Evolutionary conservation across 2,797 vertebrate genomes (phyloP).

Genomic region (Vireo griseus): DNA sequence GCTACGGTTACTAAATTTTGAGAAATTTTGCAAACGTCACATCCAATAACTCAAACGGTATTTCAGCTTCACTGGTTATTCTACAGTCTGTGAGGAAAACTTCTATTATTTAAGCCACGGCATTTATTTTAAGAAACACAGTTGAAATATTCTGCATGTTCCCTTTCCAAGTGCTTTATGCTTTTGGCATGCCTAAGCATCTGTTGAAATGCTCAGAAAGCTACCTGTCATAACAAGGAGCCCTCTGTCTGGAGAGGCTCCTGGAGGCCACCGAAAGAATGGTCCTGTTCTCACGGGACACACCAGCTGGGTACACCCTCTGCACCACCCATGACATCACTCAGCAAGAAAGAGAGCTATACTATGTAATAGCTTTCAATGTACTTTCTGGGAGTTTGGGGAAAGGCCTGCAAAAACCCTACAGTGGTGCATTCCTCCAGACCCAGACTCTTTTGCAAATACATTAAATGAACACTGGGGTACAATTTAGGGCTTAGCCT

Average conservation of each 20-base stretch:
- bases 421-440: background rate
- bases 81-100: conserved; percentile 15
- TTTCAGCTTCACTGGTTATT: conserved; percentile 15
- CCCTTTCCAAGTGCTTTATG: background rate
- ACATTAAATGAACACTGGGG: rapidly evolving
- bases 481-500: background rate
- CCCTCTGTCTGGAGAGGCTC: background rate
- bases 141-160: background rate
- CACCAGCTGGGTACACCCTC: background rate
- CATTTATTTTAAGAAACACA: conserved; percentile 34
- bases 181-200: background rate
- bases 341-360: background rate
- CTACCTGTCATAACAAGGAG: conserved; percentile 30
- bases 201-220: conserved; percentile 50
- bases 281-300: background rate
- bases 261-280: background rate
- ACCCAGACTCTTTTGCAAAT: background rate
- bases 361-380: background rate
- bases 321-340: background rate
- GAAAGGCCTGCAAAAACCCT: background rate
- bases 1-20: background rate
- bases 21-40: background rate
- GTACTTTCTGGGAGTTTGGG: background rate
- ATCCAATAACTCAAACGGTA: background rate
- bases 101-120: conserved; percentile 50